These are phyloP conservation scores for Hybos culiciformis DNA, from an alignment of 2,888 invertebrate species.

Conservation along the genomic window DNA sequence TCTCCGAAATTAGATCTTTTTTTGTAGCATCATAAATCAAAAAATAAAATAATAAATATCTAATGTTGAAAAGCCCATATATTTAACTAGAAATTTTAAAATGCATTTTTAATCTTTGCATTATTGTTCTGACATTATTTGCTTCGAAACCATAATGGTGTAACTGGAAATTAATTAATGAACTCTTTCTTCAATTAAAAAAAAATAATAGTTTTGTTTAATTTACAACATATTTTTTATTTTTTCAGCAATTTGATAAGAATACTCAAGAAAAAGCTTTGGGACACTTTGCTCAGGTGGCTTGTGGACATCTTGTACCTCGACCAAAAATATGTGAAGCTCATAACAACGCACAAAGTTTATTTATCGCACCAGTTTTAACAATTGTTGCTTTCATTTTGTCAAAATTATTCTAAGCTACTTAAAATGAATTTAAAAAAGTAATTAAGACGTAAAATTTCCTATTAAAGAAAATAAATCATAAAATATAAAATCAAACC, in stretches of 20 bases:
- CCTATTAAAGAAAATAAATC: too few species aligned
- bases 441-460: too few species aligned
- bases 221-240: too few species aligned
- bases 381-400: slow-evolving; percentile 20
- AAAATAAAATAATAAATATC: not conserved
- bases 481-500: too few species aligned
- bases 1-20: not conserved
- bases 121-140: too few species aligned
- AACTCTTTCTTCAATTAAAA: not conserved
- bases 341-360: slow-evolving; percentile 21
- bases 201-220: not conserved
- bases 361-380: slow-evolving; percentile 19
- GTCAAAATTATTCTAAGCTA: slow-evolving; percentile 20
- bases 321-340: slow-evolving; percentile 22
- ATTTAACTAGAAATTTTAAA: too few species aligned
- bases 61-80: not conserved
- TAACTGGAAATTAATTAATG: too few species aligned
- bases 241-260: slow-evolving; percentile 42
- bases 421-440: too few species aligned
- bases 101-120: too few species aligned
- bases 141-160: too few species aligned
- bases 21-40: not conserved
- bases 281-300: slow-evolving; percentile 41
- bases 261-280: slow-evolving; percentile 42
- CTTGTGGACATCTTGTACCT: slow-evolving; percentile 38